Base-by-base conservation (phyloP, 1,140 invertebrate species). In the Thaumetopoea pityocampa region DNA sequence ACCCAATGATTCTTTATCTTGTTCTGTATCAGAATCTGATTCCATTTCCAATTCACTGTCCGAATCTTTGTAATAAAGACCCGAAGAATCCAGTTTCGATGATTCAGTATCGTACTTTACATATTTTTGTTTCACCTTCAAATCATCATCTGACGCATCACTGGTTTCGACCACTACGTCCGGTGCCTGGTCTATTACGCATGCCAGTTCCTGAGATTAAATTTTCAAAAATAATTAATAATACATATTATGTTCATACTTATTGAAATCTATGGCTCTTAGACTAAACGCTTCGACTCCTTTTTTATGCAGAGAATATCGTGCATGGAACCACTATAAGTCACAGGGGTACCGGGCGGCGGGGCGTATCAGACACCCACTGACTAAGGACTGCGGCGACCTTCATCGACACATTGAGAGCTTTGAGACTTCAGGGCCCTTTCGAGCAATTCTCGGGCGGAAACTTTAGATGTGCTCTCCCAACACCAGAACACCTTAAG, bases 11-110 rank as follows among this genome's bases (percentile, higher is more conserved):
- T 90, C 89, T 37, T 89, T 87, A 15, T 74, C 71, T 22, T 77
- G 48, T 48, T 90, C 86, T 12, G 85, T 78, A 2, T 89, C 87
- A 8, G 87, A 87, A 55, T 89, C 86, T 17, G 73, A 78, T 55
- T 89, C 86, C 83, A 88, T 86, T 73, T 91, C 91, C 6, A 88
- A 48, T 55, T 91, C 90, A 51, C 91, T 93, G 41, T 93, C 90
- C 5, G 90, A 89, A 62, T 91, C 88, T 69, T 91, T 92, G 51
- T 92, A 92, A 73, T 88, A 94, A 28, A 89, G 79, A 8, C 91
- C 92, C 37, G 91, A 90, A 41, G 90, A 92, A 61, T 94, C 91
- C 17, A 95, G 78, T 56, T 90, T 88, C 8, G 88, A 86, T 28
- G 86, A 67, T 24, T 91, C 91, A 59, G 92, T 92, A 38, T 91